Evolutionary conservation across 92 coral and sea anemone genomes (phyloP).

Genomic region (Zoanthus sansibaricus): DNA sequence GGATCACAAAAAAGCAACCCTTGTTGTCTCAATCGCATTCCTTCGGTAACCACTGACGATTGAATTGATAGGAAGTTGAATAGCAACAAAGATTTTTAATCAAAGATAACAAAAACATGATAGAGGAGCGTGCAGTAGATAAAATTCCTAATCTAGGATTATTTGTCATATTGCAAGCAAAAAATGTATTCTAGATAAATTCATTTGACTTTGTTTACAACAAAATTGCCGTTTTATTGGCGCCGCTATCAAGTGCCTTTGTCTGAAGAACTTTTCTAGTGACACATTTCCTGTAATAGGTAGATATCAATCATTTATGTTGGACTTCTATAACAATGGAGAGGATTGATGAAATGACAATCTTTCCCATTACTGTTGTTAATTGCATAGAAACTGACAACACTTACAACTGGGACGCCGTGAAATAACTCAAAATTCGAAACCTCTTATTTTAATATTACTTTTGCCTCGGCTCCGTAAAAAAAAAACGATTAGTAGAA

Average conservation of each 20-base stretch:
- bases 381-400: constrained; percentile 31
- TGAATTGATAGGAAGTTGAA: background rate
- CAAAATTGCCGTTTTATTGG: constrained; percentile 23
- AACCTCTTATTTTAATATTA: constrained; percentile 21
- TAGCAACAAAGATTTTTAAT: background rate
- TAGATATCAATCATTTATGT: constrained; percentile 18
- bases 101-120: background rate
- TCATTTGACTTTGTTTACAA: constrained; percentile 41
- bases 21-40: background rate
- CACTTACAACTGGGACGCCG: constrained; percentile 18
- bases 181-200: constrained; percentile 9
- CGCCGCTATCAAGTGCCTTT: constrained; percentile 29
- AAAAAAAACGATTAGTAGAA: background rate
- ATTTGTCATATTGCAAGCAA: constrained; percentile 3
- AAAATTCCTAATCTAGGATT: constrained; percentile 2
- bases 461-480: background rate
- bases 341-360: constrained; percentile 32
- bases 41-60: background rate
- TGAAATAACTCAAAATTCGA: background rate
- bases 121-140: background rate
- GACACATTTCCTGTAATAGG: constrained; percentile 32
- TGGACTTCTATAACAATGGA: constrained; percentile 22
- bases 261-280: constrained; percentile 24
- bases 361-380: constrained; percentile 29
- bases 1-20: background rate